phyloP scores from a whole-genome alignment of 1,140 invertebrate species.

The Calephelis nemesis region DNA sequence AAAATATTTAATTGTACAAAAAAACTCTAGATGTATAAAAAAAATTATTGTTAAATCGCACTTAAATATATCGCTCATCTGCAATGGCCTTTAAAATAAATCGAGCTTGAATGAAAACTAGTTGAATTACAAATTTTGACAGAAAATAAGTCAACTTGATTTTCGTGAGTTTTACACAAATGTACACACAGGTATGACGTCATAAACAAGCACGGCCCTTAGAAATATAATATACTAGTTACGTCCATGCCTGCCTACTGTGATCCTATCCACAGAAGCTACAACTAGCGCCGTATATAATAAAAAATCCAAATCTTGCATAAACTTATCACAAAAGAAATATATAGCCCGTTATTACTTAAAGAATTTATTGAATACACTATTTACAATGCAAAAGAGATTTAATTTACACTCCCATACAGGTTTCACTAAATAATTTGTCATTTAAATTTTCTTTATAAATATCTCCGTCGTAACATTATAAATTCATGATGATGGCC shows the following conservation, averaged over 20 bases:
- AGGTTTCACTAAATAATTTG: slow-evolving; percentile 67
- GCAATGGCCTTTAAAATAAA: no score
- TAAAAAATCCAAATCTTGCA: slow-evolving; percentile 41
- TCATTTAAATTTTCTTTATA: slow-evolving; percentile 66
- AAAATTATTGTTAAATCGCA: no score
- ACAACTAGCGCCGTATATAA: slow-evolving; percentile 29
- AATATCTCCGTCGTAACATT: slow-evolving; percentile 64
- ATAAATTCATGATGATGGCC: slow-evolving; percentile 70
- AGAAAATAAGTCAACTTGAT: no score
- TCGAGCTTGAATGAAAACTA: no score
- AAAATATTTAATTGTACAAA: no score
- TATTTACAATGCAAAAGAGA: slow-evolving; percentile 74
- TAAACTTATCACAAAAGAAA: slow-evolving; percentile 63
- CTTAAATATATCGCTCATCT: no score
- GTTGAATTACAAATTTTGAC: no score
- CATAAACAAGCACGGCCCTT: no score
- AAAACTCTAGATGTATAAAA: no score
- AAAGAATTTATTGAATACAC: slow-evolving; percentile 55
- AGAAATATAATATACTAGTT: background rate
- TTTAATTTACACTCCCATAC: slow-evolving; percentile 56
- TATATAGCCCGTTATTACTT: slow-evolving; percentile 48
- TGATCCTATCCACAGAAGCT: slow-evolving; percentile 24
- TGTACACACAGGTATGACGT: background rate
- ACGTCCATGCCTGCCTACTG: background rate
- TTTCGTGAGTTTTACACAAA: no score